Percentiles rank a stretch among this genome's conserved stretches.
phyloP scores from a whole-genome alignment of 2,888 invertebrate genomes.

The Nomada hirtipes region DNA sequence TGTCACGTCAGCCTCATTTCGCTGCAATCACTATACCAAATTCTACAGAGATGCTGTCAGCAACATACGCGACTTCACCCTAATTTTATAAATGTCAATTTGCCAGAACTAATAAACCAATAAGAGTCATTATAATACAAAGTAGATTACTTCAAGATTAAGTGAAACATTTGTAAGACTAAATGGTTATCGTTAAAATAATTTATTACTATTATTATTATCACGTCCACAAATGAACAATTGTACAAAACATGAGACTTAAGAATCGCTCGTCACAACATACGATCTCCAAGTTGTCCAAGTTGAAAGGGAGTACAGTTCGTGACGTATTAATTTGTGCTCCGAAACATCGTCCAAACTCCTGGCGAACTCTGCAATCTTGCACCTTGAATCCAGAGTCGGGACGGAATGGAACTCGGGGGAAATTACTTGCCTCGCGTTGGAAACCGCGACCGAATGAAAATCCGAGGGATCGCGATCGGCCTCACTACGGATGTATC shows the following conservation, averaged over 20 bases:
- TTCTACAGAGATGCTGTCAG: background rate
- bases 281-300: background rate
- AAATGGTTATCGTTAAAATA: too few species aligned
- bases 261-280: background rate
- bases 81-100: background rate
- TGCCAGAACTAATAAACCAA: too few species aligned
- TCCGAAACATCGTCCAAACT: background rate
- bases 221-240: background rate
- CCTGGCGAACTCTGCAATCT: conserved; percentile 1
- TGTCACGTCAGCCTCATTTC: conserved; percentile 4
- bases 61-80: background rate
- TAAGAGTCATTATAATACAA: too few species aligned
- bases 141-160: too few species aligned
- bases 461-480: conserved; percentile 27
- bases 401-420: conserved; percentile 26
- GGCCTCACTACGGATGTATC: background rate
- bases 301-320: too few species aligned
- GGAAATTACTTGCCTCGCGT: conserved; percentile 30
- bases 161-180: too few species aligned
- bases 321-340: conserved; percentile 1
- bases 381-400: background rate
- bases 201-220: too few species aligned
- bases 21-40: background rate
- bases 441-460: conserved; percentile 16
- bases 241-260: background rate